Conservation (phyloP, 2,797 vertebrate species). For the Uromys caudimaculatus region DNA sequence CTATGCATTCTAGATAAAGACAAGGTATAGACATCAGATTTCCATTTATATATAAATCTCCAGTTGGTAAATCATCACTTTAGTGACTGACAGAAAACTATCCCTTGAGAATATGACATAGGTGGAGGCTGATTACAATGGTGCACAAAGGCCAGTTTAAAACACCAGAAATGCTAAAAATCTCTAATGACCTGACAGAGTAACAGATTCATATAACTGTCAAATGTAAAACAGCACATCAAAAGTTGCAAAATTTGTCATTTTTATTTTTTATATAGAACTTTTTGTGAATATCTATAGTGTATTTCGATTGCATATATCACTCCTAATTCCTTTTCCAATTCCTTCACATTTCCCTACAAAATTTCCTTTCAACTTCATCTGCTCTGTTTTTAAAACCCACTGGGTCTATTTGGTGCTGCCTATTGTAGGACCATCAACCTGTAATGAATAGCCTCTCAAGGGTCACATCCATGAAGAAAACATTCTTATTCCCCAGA, state of each 20-base stretch:
- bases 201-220: background rate
- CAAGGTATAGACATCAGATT: rapidly evolving
- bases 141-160: background rate
- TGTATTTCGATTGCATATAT: background rate
- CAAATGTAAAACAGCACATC: background rate
- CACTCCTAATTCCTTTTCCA: too few species aligned
- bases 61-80: background rate
- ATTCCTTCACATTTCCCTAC: too few species aligned
- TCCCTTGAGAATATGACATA: background rate
- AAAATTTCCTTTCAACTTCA: background rate
- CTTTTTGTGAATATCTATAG: background rate
- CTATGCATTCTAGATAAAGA: background rate
- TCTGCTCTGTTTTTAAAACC: background rate
- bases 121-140: background rate
- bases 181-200: background rate
- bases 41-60: background rate
- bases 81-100: background rate
- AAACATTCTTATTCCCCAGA: background rate
- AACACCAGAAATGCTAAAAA: background rate
- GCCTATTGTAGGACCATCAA: background rate
- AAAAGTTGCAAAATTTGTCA: background rate
- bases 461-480: background rate
- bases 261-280: background rate
- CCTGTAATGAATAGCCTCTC: too few species aligned
- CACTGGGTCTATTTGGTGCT: background rate